Evolutionary conservation across 2,888 invertebrate species (phyloP).

Genomic region (Malacosoma neustria): DNA sequence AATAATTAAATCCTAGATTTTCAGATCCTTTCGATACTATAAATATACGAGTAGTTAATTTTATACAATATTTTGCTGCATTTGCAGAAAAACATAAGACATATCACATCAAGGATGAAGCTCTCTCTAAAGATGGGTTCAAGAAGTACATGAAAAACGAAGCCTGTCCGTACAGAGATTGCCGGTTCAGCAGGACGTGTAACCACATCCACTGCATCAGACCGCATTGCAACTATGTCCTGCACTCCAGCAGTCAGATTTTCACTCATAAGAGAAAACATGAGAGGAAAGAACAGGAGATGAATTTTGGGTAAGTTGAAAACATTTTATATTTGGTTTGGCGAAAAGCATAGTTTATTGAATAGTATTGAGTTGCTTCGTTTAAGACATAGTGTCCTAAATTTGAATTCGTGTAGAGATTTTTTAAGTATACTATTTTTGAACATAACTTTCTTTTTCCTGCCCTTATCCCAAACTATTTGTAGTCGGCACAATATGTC

Average conservation of each 20-base stretch:
- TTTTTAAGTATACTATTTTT: too few relatives aligned
- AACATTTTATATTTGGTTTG: too few relatives aligned
- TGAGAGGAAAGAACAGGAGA: slow-evolving; percentile 93
- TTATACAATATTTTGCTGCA: too few relatives aligned
- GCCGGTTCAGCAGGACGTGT: slow-evolving; percentile 94
- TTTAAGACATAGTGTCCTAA: too few relatives aligned
- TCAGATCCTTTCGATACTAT: too few relatives aligned
- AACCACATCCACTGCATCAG: slow-evolving; percentile 99
- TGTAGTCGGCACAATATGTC: too few relatives aligned
- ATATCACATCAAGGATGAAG: slow-evolving; percentile 98
- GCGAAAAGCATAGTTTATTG: too few relatives aligned
- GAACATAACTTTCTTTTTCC: too few relatives aligned
- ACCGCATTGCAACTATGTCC: slow-evolving; percentile 94
- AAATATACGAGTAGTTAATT: too few relatives aligned
- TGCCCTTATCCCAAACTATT: too few relatives aligned
- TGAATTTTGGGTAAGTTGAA: slow-evolving; percentile 87
- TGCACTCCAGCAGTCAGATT: slow-evolving; percentile 97
- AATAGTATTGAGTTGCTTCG: slow-evolving; percentile 2
- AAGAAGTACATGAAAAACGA: slow-evolving; percentile 99
- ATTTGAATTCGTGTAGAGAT: too few relatives aligned
- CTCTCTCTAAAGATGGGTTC: slow-evolving; percentile 95
- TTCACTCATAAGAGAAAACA: slow-evolving; percentile 98
- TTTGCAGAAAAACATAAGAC: slow-evolving; percentile 96
- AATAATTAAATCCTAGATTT: too few relatives aligned
- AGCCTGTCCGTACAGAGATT: slow-evolving; percentile 91